Percentiles rank a stretch among this genome's conserved stretches.
These are phyloP conservation scores for Hypothenemus hampei DNA, from an alignment of 1,140 invertebrate species.

Conservation along the genomic window DNA sequence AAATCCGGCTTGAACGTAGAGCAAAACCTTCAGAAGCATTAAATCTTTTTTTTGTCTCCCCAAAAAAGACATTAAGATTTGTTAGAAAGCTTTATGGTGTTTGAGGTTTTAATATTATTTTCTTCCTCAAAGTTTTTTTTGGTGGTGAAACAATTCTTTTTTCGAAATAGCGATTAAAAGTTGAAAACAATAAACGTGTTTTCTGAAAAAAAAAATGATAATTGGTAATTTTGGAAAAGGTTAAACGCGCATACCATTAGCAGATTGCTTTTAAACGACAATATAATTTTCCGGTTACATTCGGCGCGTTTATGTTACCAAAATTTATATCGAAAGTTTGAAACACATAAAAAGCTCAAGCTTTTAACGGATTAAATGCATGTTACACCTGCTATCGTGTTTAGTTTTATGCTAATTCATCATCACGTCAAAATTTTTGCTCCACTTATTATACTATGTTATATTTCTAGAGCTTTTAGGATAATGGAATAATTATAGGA, in stretches of 20 bases:
- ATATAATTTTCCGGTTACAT: conserved; percentile 22
- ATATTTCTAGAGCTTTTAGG: conserved; percentile 17
- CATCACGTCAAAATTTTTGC: conserved; percentile 23
- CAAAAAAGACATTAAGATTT: conserved; percentile 1
- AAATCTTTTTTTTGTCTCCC: neutral
- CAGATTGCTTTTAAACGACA: conserved; percentile 19
- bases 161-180: neutral
- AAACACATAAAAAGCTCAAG: conserved; percentile 6
- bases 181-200: too few relatives aligned
- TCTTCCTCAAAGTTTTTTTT: too few relatives aligned
- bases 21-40: neutral
- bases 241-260: too few relatives aligned
- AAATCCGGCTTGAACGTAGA: neutral
- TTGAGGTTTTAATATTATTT: neutral
- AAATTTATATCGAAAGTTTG: conserved; percentile 18
- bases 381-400: conserved; percentile 24
- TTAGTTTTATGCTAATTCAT: conserved; percentile 25
- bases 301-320: conserved; percentile 9
- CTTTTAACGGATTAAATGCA: conserved; percentile 25
- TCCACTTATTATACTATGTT: conserved; percentile 12
- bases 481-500: conserved; percentile 19
- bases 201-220: too few relatives aligned
- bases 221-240: neutral
- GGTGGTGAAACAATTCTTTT: neutral
- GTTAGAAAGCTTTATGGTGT: neutral